Evolutionary conservation across 2,888 invertebrate species (phyloP).

Genomic region (Automeris io): DNA sequence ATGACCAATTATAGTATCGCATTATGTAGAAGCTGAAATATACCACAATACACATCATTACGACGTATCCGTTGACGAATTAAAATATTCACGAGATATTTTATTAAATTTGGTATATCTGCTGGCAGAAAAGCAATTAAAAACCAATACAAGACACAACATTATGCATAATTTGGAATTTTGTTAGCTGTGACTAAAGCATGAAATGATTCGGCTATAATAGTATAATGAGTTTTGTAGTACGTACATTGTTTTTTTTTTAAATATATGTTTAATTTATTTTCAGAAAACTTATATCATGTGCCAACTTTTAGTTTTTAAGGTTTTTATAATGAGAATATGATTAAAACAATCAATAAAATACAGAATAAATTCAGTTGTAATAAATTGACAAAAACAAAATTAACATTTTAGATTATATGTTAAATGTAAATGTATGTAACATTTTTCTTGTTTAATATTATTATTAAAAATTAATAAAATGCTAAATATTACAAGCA

Average conservation of each 20-base stretch:
- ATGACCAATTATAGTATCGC: constrained; percentile 67
- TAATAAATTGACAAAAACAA: too few relatives aligned
- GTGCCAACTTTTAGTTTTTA: too few relatives aligned
- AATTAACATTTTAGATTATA: too few relatives aligned
- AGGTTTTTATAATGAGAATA: too few relatives aligned
- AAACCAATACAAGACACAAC: constrained; percentile 78
- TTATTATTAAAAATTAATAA: neutral
- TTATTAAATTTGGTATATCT: constrained; percentile 39
- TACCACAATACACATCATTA: constrained; percentile 67
- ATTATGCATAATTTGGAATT: constrained; percentile 70
- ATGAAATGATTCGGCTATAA: constrained; percentile 23
- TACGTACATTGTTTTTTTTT: too few relatives aligned
- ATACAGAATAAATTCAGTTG: too few relatives aligned
- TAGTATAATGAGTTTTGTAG: constrained; percentile 9
- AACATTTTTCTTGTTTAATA: too few relatives aligned
- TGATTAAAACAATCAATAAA: too few relatives aligned
- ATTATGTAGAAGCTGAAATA: constrained; percentile 76
- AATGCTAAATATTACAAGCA: constrained; percentile 6
- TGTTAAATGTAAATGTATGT: too few relatives aligned
- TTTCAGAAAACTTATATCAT: too few relatives aligned
- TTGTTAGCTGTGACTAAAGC: constrained; percentile 73
- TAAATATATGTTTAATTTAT: too few relatives aligned
- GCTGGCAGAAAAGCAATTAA: constrained; percentile 50
- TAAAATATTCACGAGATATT: constrained; percentile 25
- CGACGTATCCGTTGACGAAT: constrained; percentile 36